Conservation (phyloP, 1,140 invertebrate genomes). For the Elymnias hypermnestra region DNA sequence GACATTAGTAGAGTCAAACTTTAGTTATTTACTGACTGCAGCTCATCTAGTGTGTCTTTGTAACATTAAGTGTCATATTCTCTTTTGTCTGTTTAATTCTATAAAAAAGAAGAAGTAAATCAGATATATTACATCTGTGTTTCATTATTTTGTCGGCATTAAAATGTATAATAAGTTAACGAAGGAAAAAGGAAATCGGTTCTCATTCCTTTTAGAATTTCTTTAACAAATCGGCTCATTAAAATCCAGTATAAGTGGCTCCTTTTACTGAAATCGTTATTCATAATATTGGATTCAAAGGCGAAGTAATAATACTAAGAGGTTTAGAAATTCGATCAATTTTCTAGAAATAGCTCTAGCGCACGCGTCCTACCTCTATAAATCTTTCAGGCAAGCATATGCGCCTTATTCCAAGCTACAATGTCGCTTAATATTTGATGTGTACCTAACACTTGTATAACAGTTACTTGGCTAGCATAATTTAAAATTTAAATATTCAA, state of each 20-base stretch:
- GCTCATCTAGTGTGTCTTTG: too few relatives aligned
- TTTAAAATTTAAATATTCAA: constrained; percentile 53
- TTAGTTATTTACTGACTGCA: too few relatives aligned
- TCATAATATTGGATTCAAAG: background rate
- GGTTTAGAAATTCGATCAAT: constrained; percentile 38
- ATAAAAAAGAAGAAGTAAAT: too few relatives aligned
- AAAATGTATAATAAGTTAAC: too few relatives aligned
- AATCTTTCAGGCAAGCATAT: constrained; percentile 42
- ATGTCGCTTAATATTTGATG: constrained; percentile 61
- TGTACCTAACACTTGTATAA: constrained; percentile 56
- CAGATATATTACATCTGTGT: too few relatives aligned
- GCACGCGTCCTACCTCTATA: constrained; percentile 38
- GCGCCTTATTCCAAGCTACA: constrained; percentile 28
- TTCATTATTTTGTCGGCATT: too few relatives aligned
- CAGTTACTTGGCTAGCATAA: constrained; percentile 38
- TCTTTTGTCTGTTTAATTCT: too few relatives aligned
- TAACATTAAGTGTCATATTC: too few relatives aligned
- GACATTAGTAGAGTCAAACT: too few relatives aligned
- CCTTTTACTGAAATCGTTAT: constrained; percentile 1
- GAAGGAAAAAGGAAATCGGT: background rate
- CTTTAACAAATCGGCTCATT: background rate
- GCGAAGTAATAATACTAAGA: background rate
- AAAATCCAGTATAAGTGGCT: background rate
- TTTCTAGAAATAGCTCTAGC: constrained; percentile 52
- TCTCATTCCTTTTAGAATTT: background rate